These are phyloP conservation scores for Drosophila mulleri DNA, from an alignment of 2,888 invertebrate species.

Conservation along the genomic window DNA sequence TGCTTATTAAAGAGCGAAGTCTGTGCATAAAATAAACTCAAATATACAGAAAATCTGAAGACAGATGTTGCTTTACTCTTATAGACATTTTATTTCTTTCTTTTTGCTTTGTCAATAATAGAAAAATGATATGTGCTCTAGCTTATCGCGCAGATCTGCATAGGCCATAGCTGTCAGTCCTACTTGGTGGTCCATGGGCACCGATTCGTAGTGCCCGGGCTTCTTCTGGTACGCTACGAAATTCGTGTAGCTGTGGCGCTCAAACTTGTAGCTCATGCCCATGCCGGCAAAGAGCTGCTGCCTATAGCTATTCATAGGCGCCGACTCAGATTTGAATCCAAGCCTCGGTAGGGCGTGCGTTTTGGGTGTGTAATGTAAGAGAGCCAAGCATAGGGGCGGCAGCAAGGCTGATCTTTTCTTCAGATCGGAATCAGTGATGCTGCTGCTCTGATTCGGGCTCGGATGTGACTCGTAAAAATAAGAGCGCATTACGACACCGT, in stretches of 20 bases:
- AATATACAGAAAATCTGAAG: too few species aligned
- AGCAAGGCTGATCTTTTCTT: background rate
- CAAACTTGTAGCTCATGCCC: constrained; percentile 17
- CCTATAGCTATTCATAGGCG: rapidly evolving
- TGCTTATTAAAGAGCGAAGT: too few species aligned
- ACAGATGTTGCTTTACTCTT: too few species aligned
- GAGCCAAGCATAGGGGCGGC: constrained; percentile 1
- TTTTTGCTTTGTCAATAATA: background rate
- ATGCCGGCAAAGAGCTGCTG: constrained; percentile 3
- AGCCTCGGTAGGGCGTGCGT: background rate
- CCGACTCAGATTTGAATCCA: rapidly evolving
- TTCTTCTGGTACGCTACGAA: constrained; percentile 8
- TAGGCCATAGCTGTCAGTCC: constrained; percentile 16
- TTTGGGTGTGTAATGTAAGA: constrained; percentile 7
- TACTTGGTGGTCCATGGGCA: constrained; percentile 19
- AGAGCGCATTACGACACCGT: background rate
- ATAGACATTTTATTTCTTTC: too few species aligned
- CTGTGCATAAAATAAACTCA: background rate
- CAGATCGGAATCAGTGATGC: background rate
- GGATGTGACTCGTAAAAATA: constrained; percentile 19
- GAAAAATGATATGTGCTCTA: background rate
- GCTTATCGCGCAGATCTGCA: constrained; percentile 15
- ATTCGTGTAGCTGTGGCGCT: constrained; percentile 45
- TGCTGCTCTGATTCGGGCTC: too few species aligned
- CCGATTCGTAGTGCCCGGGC: constrained; percentile 17